These are phyloP conservation scores for Drosophila lacicola DNA, from an alignment of 2,888 invertebrate species.

Conservation along the genomic window DNA sequence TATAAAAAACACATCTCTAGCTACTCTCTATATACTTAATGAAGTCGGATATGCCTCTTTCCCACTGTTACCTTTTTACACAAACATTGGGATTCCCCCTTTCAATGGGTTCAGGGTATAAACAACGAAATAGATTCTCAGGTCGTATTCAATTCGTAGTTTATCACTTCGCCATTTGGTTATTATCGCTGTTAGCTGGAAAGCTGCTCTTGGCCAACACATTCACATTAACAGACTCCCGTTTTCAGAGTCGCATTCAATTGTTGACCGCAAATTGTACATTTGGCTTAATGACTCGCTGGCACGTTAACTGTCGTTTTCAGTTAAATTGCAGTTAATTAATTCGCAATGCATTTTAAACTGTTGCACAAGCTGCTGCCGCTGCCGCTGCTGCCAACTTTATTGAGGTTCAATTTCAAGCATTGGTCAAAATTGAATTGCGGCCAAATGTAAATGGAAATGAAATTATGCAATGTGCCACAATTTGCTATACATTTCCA, in stretches of 20 bases:
- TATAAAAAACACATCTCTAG: too few species aligned
- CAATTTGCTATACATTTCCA: background rate
- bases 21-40: too few species aligned
- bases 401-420: conserved; percentile 28
- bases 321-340: conserved; percentile 62
- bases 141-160: background rate
- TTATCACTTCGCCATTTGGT: conserved; percentile 1
- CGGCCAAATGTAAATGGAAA: conserved; percentile 10
- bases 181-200: conserved; percentile 1
- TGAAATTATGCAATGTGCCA: conserved; percentile 23
- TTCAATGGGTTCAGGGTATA: too few species aligned
- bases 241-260: conserved; percentile 11
- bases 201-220: conserved; percentile 2
- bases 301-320: conserved; percentile 59
- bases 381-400: conserved; percentile 32
- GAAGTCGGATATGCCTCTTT: too few species aligned
- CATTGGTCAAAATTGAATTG: conserved; percentile 26
- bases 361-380: conserved; percentile 29
- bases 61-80: too few species aligned
- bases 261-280: conserved; percentile 58
- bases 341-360: conserved; percentile 35
- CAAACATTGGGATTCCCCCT: too few species aligned
- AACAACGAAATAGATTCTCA: background rate
- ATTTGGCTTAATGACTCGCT: conserved; percentile 60
- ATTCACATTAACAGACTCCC: conserved; percentile 13